Percentiles rank a stretch among this genome's conserved stretches.
Conservation (phyloP, 2,888 invertebrate genomes). For the Polydrusus pterygomalis region DNA sequence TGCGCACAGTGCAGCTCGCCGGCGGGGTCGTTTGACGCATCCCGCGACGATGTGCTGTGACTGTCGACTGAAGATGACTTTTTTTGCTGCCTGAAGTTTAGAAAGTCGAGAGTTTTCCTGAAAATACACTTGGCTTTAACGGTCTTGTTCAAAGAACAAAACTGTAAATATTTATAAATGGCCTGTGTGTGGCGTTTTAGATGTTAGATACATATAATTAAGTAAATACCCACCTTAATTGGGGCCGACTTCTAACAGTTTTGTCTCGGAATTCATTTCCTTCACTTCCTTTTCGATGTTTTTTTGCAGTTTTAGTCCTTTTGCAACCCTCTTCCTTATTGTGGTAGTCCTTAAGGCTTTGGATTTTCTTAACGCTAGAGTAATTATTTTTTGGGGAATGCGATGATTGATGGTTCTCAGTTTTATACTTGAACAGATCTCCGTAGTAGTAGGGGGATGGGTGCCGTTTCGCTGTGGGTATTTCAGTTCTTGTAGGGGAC, state of each 20-base stretch:
- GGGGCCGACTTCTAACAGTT: constrained; percentile 69
- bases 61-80: constrained; percentile 85
- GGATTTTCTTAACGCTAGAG: constrained; percentile 52
- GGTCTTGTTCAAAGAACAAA: background rate
- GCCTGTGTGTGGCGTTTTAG: background rate
- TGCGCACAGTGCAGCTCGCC: constrained; percentile 16
- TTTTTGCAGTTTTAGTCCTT: constrained; percentile 57
- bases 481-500: constrained; percentile 75
- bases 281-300: constrained; percentile 67
- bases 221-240: constrained; percentile 73
- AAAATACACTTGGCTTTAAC: background rate
- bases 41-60: constrained; percentile 80
- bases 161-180: background rate
- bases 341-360: constrained; percentile 56
- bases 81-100: constrained; percentile 71
- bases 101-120: background rate
- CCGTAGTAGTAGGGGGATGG: constrained; percentile 91
- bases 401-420: constrained; percentile 42
- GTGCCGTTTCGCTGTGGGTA: constrained; percentile 74
- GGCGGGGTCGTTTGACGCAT: constrained; percentile 83
- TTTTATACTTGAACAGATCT: constrained; percentile 78
- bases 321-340: constrained; percentile 57
- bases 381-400: constrained; percentile 48
- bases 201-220: background rate
- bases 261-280: constrained; percentile 64